A percentile compares a stretch with the other conserved stretches of the same genome.
These are phyloP conservation scores for Drosophila niveifrons DNA, from an alignment of 2,888 invertebrate species.

Conservation along the genomic window DNA sequence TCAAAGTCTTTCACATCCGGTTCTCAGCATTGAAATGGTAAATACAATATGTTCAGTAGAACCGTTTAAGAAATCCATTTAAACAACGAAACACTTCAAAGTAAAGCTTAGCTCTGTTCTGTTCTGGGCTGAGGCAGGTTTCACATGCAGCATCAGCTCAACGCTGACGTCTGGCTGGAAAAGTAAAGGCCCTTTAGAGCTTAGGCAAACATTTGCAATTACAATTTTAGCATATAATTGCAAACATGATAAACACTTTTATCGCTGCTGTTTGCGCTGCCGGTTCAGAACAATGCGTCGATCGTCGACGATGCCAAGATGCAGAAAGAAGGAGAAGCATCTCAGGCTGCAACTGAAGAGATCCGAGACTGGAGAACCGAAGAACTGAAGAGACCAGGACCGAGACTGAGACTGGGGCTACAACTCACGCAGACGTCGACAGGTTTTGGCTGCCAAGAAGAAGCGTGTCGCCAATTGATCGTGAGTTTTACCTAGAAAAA, in stretches of 20 bases:
- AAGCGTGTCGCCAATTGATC: conserved; percentile 85
- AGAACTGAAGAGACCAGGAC: conserved; percentile 21
- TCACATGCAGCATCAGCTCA: conserved; percentile 23
- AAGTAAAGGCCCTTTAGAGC: conserved; percentile 70
- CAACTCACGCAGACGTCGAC: conserved; percentile 69
- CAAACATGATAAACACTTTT: conserved; percentile 82
- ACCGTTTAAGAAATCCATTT: conserved; percentile 82
- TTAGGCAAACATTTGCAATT: conserved; percentile 80
- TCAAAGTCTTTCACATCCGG: conserved; percentile 72
- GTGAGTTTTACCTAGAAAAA: conserved; percentile 85
- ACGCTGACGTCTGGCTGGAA: conserved; percentile 45
- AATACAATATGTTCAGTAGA: conserved; percentile 67
- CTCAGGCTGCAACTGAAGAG: neutral
- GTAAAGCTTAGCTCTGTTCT: conserved; percentile 53
- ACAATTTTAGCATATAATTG: conserved; percentile 81
- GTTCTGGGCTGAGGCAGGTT: neutral
- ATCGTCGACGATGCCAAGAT: conserved; percentile 31
- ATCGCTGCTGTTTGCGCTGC: conserved; percentile 55
- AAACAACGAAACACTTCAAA: conserved; percentile 77
- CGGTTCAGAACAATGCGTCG: conserved; percentile 55
- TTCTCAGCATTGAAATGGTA: conserved; percentile 68
- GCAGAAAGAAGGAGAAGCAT: neutral
- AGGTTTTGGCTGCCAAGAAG: conserved; percentile 76
- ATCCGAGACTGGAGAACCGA: conserved; percentile 5
- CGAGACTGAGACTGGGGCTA: conserved; percentile 47